Percentiles rank a stretch among this genome's conserved stretches.
Conservation (phyloP, 2,113 vertebrate genomes). For the Pedetes capensis region DNA sequence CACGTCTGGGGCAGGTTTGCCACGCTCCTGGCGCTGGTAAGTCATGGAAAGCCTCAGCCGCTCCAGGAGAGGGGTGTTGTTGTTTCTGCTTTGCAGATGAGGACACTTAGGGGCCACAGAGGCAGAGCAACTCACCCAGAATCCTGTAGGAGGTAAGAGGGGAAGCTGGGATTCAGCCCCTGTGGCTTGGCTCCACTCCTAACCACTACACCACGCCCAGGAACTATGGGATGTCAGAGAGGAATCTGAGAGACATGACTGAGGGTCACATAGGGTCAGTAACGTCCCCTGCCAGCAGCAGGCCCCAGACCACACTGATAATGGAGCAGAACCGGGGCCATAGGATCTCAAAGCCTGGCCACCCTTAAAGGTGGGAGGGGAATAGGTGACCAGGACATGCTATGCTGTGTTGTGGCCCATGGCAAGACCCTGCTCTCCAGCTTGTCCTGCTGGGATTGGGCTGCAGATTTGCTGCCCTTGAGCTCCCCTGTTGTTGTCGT, state of each 20-base stretch:
- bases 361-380: not conserved
- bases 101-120: not conserved
- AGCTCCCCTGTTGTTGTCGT: constrained; percentile 17
- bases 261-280: too few species aligned
- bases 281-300: not conserved
- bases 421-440: not conserved
- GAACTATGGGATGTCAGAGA: not conserved
- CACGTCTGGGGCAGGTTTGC: not conserved
- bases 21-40: too few species aligned
- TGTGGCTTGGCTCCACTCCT: not conserved
- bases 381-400: too few species aligned
- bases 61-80: not conserved
- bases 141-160: not conserved
- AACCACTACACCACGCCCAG: not conserved
- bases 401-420: not conserved
- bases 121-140: not conserved
- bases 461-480: too few species aligned
- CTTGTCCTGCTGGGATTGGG: not conserved
- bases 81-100: not conserved
- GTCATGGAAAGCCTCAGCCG: too few species aligned
- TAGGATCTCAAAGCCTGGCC: not conserved
- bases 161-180: not conserved
- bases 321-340: not conserved
- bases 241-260: not conserved
- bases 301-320: not conserved